phyloP scores from a whole-genome alignment of 2,888 invertebrate genomes.

The Gymnosoma rotundatum region DNA sequence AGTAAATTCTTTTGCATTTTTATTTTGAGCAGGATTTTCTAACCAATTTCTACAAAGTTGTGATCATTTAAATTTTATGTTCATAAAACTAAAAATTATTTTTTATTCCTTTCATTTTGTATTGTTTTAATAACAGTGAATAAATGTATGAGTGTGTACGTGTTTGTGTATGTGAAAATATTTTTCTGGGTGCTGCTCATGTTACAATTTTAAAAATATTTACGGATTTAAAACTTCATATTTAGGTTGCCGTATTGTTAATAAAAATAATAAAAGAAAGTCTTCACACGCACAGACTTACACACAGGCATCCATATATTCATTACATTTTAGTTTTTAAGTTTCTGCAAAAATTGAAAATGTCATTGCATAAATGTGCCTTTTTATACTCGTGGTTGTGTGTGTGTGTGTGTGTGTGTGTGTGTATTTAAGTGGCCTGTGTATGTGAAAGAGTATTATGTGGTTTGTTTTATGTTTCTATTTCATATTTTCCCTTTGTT shows the following conservation, averaged over 20 bases:
- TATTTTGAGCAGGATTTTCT: not conserved
- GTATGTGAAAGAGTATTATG: constrained; percentile 24
- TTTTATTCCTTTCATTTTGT: constrained; percentile 9
- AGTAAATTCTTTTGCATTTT: not conserved
- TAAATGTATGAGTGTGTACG: not conserved
- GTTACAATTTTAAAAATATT: constrained; percentile 57
- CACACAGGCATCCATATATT: not conserved
- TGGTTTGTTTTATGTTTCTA: constrained; percentile 32
- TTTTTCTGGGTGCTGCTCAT: constrained; percentile 38
- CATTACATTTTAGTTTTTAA: not conserved
- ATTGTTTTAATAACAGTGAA: constrained; percentile 1
- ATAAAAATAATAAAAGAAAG: constrained; percentile 51
- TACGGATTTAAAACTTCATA: constrained; percentile 65
- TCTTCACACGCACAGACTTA: not conserved
- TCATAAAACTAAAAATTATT: constrained; percentile 15
- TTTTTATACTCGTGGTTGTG: constrained; percentile 15
- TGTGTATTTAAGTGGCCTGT: constrained; percentile 34
- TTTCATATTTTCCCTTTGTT: not conserved
- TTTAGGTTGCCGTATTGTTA: constrained; percentile 61
- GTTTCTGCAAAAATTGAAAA: constrained; percentile 42
- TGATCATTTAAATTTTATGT: not conserved
- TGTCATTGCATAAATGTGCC: constrained; percentile 37
- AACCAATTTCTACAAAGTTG: constrained; percentile 5
- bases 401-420: constrained; percentile 10
- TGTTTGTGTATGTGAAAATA: not conserved